phyloP scores from a whole-genome alignment of 2,797 vertebrate genomes.

The Urosaurus nigricauda region DNA sequence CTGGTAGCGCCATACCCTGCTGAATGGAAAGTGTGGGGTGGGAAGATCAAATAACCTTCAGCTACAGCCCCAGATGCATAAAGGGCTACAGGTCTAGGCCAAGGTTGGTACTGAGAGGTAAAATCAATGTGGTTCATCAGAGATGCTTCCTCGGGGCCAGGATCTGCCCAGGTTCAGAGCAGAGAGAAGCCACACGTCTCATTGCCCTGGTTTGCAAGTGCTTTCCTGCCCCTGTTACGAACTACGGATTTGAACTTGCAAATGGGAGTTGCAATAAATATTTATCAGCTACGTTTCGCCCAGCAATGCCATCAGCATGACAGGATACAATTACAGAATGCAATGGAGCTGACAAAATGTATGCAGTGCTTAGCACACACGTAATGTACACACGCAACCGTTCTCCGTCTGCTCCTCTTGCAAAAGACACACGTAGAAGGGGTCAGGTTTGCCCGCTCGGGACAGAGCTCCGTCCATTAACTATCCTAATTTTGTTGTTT shows the following conservation, averaged over 20 bases:
- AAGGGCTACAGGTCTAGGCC: neutral
- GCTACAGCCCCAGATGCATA: neutral
- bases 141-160: neutral
- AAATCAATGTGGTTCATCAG: neutral
- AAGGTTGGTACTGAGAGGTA: neutral
- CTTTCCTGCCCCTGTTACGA: no score
- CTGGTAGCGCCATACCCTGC: neutral
- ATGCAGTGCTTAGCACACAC: neutral
- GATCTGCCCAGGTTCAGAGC: neutral
- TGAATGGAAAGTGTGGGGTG: neutral
- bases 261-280: neutral
- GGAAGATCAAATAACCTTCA: neutral
- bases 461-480: no score
- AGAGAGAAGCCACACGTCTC: neutral
- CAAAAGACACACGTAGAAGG: neutral
- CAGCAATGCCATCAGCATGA: neutral
- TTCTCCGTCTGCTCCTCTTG: no score
- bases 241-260: neutral
- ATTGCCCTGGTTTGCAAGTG: neutral
- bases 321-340: constrained; percentile 7
- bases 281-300: neutral
- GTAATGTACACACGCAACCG: neutral
- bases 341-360: neutral
- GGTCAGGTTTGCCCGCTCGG: neutral
- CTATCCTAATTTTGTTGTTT: no score